A percentile compares a stretch with the other conserved stretches of the same genome.
Evolutionary conservation across 2,797 vertebrate genomes (phyloP).

Genomic region (Pampus argenteus): DNA sequence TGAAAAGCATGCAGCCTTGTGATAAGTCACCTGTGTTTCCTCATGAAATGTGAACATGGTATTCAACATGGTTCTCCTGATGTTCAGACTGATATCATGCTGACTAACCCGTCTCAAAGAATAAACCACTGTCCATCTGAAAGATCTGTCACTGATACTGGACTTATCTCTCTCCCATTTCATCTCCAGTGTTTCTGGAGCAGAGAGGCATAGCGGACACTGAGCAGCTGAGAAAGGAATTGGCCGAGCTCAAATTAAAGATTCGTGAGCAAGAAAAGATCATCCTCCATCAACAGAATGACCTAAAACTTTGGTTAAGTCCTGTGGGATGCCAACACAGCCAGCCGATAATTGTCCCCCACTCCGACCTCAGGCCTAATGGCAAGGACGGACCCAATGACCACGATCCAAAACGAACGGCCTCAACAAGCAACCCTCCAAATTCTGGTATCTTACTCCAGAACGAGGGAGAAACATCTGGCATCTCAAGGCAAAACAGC

Average conservation of each 20-base stretch:
- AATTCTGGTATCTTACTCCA: background rate
- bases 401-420: background rate
- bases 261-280: background rate
- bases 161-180: too few species aligned
- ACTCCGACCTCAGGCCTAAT: fast-evolving
- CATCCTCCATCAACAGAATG: background rate
- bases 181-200: too few species aligned
- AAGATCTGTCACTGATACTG: too few species aligned
- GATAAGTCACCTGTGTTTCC: too few species aligned
- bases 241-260: background rate
- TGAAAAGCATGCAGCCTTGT: too few species aligned
- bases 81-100: too few species aligned
- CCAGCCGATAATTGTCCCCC: background rate
- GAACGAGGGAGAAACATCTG: fast-evolving
- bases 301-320: fast-evolving
- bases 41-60: too few species aligned
- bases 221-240: background rate
- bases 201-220: fast-evolving
- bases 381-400: background rate
- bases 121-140: too few species aligned
- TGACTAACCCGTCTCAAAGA: too few species aligned
- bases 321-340: background rate
- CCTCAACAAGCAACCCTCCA: background rate
- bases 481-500: background rate
- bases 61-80: too few species aligned